These are phyloP conservation scores for Stichopus horrens DNA, from an alignment of 53 echinoderm and acorn worm species.

Conservation along the genomic window DNA sequence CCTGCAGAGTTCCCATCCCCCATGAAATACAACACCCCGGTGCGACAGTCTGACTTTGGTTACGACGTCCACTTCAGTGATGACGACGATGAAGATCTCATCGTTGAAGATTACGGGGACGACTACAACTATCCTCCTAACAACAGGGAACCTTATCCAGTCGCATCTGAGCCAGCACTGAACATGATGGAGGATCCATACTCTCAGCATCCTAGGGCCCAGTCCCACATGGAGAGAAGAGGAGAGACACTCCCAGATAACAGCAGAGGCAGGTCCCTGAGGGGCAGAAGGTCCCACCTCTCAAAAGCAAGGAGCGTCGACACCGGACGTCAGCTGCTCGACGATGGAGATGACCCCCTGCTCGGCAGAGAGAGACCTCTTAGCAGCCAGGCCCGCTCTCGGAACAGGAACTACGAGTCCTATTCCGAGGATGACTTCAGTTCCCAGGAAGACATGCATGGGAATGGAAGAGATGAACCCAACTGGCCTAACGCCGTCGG, in stretches of 20 bases:
- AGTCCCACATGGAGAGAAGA: constrained; percentile 32
- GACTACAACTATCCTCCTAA: neutral
- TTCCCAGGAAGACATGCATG: constrained; percentile 34
- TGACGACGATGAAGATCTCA: constrained; percentile 4
- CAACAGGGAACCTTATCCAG: neutral
- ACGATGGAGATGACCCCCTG: constrained; percentile 20
- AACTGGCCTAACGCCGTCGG: constrained; percentile 4
- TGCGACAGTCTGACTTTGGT: neutral
- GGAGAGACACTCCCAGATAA: constrained; percentile 24
- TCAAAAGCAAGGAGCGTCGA: constrained; percentile 41
- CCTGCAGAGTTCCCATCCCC: constrained; percentile 22
- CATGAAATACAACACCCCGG: neutral
- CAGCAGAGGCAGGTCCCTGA: neutral
- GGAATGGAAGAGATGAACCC: constrained; percentile 10
- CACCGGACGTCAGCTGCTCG: constrained; percentile 23
- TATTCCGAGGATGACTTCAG: constrained; percentile 38
- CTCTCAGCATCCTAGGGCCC: neutral
- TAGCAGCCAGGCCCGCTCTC: constrained; percentile 7
- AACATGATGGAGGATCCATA: neutral
- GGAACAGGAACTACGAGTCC: constrained; percentile 2
- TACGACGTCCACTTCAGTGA: constrained; percentile 37
- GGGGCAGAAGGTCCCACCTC: neutral
- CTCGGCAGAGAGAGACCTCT: constrained; percentile 17
- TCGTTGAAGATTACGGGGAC: neutral
- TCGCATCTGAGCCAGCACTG: constrained; percentile 26